These are phyloP conservation scores for Danio jaintianensis DNA, from an alignment of 2,797 vertebrate species.

Conservation along the genomic window DNA sequence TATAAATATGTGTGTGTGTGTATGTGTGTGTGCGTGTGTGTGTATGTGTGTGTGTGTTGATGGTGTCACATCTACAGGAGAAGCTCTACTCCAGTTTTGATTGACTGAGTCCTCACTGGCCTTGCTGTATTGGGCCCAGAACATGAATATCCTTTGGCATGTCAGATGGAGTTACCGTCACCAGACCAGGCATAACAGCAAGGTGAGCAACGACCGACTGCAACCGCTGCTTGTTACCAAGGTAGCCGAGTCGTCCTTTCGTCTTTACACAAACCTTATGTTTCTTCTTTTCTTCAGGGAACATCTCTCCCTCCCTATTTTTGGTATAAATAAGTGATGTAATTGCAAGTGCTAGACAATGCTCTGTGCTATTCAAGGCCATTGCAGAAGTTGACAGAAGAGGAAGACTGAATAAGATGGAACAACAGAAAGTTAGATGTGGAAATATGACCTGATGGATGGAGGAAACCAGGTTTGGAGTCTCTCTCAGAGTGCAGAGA, in stretches of 20 bases:
- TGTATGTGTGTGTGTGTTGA: conserved; percentile 9
- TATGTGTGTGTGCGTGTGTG: too few relatives aligned
- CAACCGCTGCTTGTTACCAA: conserved; percentile 58
- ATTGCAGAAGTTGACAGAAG: conserved; percentile 56
- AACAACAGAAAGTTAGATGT: conserved; percentile 35
- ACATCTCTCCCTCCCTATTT: conserved; percentile 51
- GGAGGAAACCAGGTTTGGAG: conserved; percentile 66
- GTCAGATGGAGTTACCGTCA: conserved; percentile 64
- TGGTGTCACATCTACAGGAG: conserved; percentile 3
- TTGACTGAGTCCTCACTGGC: conserved; percentile 39
- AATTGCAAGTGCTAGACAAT: conserved; percentile 63
- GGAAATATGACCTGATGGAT: conserved; percentile 55
- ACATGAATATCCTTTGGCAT: conserved; percentile 52
- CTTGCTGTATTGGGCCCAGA: not conserved
- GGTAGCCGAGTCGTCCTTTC: conserved; percentile 45
- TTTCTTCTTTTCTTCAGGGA: conserved; percentile 45
- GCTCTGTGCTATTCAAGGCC: conserved; percentile 53
- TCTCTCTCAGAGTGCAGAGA: conserved; percentile 63
- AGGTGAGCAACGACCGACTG: conserved; percentile 61
- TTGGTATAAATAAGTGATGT: conserved; percentile 70
- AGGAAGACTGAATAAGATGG: conserved; percentile 40
- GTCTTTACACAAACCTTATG: not conserved
- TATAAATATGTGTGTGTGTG: too few relatives aligned
- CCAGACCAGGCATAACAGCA: conserved; percentile 40
- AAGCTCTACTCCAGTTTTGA: conserved; percentile 23